phyloP scores from a whole-genome alignment of 2,113 vertebrate genomes.

The Bubo bubo region DNA sequence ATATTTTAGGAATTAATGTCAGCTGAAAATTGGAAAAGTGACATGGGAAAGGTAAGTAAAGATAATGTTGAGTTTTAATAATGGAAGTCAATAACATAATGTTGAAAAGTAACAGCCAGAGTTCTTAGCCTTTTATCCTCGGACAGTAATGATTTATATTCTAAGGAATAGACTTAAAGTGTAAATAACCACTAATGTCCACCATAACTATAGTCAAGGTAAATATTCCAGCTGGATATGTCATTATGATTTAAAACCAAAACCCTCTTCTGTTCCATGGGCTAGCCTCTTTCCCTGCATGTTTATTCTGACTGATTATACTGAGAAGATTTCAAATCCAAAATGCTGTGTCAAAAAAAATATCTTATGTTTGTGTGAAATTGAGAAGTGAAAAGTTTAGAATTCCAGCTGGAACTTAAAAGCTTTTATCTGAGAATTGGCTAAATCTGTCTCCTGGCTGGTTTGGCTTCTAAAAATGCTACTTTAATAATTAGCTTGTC shows the following conservation, averaged over 20 bases:
- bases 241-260: background rate
- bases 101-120: background rate
- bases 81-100: background rate
- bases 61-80: background rate
- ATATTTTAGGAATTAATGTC: background rate
- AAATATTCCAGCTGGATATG: background rate
- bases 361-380: background rate
- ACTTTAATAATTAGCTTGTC: background rate
- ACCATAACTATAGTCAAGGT: background rate
- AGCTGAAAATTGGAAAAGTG: background rate
- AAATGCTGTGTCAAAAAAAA: background rate
- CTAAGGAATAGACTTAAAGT: background rate
- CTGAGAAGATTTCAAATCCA: background rate
- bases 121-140: background rate
- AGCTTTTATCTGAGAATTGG: background rate
- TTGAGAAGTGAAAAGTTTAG: background rate
- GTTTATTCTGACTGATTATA: background rate
- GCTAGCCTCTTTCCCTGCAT: background rate
- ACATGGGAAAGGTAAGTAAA: background rate
- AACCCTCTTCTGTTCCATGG: background rate
- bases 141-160: background rate
- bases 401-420: background rate
- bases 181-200: background rate
- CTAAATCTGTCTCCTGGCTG: background rate
- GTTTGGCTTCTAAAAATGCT: background rate